Base-by-base conservation (phyloP, 2,888 invertebrate species). In the Troglohyphantes excavatus region DNA sequence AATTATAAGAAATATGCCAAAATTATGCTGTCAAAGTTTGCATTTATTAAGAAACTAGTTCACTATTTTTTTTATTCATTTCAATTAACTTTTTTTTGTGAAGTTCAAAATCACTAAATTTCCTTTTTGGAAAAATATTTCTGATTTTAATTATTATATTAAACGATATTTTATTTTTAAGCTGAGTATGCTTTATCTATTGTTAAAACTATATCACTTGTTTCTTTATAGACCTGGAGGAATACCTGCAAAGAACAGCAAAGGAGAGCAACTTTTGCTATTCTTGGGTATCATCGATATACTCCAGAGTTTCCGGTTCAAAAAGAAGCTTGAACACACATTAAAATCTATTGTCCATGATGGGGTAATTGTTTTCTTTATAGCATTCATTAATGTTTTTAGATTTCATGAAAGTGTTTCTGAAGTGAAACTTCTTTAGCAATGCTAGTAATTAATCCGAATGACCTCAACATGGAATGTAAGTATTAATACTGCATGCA, bases 341-440 rank as follows among this genome's bases (percentile, higher is more conserved):
- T 92, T 94, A 91, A 94, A 94, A 92, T 92, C 93, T 76, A 93
- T 94, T 86, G 93, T 94, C 5, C 93, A 93, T 78, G 94, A 98
- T 94, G 98, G 98, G 94, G 98, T 98, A 94, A 95, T 96, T 95
- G 73, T 9, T n/a, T 53, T 53, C n/a, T n/a, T 72, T 33, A 33
- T 68, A 43, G n/a, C n/a, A n/a, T n/a, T n/a, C n/a, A n/a, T n/a
- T n/a, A n/a, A n/a, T n/a, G n/a, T n/a, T n/a, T n/a, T n/a, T n/a
- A n/a, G n/a, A n/a, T n/a, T n/a, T n/a, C n/a, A n/a, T n/a, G n/a
- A n/a, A n/a, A n/a, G n/a, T n/a, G n/a, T n/a, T n/a, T n/a, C n/a
- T n/a, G n/a, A n/a, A n/a, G n/a, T n/a, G n/a, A n/a, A n/a, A n/a
- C n/a, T n/a, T n/a, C n/a, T n/a, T n/a, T n/a, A n/a, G n/a, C n/a